These are phyloP conservation scores for Dromaius novaehollandiae DNA, from an alignment of 2,113 vertebrate species.

Conservation along the genomic window DNA sequence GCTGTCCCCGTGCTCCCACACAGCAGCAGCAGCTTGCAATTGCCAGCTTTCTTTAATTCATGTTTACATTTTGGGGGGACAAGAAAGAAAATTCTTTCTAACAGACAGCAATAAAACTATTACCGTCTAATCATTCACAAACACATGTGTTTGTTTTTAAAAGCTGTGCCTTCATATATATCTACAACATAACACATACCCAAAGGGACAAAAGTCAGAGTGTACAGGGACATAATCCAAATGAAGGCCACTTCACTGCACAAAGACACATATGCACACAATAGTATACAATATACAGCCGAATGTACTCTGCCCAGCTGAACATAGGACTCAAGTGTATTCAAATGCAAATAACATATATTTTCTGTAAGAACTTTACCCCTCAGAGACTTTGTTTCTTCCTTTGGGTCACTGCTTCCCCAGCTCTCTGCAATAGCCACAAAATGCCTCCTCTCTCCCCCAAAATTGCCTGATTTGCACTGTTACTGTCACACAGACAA, in stretches of 20 bases:
- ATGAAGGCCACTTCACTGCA: not conserved
- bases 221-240: not conserved
- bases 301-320: slow-evolving; percentile 3
- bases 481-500: not conserved
- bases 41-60: slow-evolving; percentile 72
- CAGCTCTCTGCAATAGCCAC: not conserved
- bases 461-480: not conserved
- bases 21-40: slow-evolving; percentile 67
- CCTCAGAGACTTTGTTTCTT: not conserved
- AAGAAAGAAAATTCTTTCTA: slow-evolving; percentile 65
- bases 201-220: not conserved
- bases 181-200: not conserved
- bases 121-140: slow-evolving; percentile 72
- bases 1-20: slow-evolving; percentile 33
- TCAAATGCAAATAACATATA: slow-evolving; percentile 53
- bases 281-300: not conserved
- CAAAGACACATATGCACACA: not conserved
- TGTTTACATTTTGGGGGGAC: slow-evolving; percentile 65
- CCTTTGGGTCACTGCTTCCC: not conserved
- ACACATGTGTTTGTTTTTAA: slow-evolving; percentile 62
- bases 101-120: slow-evolving; percentile 71
- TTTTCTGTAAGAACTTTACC: not conserved
- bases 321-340: not conserved
- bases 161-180: not conserved
- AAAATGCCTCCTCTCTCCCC: not conserved